Evolutionary conservation across 2,113 vertebrate species (phyloP).

Genomic region (Gymnorhina tibicen): DNA sequence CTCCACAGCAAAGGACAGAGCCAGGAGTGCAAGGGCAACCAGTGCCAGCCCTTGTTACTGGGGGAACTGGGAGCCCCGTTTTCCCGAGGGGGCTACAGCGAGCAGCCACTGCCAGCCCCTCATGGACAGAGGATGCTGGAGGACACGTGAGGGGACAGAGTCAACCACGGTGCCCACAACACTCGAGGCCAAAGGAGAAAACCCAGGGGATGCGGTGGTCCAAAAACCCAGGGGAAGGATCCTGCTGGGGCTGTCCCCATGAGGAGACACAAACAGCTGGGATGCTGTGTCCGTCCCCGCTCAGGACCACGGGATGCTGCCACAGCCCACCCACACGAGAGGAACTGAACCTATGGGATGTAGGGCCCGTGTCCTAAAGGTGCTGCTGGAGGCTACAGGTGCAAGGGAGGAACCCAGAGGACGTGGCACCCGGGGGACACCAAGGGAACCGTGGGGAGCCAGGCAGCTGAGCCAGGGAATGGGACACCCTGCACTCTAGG

Average conservation of each 20-base stretch:
- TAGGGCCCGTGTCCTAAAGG: accelerated
- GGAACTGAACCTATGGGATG: accelerated
- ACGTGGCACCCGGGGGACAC: accelerated
- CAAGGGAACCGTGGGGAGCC: accelerated
- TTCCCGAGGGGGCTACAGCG: background rate
- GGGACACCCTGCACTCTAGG: background rate
- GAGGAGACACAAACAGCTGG: accelerated
- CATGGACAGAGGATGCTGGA: background rate
- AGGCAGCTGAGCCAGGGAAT: background rate
- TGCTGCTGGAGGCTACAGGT: accelerated
- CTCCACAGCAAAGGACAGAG: background rate
- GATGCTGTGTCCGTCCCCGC: too few relatives aligned
- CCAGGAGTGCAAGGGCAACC: background rate
- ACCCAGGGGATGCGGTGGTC: background rate
- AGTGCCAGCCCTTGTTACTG: background rate
- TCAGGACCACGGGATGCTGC: background rate
- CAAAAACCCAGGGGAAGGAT: background rate
- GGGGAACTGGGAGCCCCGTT: background rate
- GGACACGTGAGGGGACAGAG: background rate
- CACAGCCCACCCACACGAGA: accelerated
- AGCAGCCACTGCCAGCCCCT: background rate
- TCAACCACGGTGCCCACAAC: accelerated
- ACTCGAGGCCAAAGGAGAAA: accelerated
- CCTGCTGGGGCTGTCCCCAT: accelerated
- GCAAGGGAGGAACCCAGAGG: too few relatives aligned